Conservation (phyloP, 2,888 invertebrate genomes). For the Pollenia angustigena region DNA sequence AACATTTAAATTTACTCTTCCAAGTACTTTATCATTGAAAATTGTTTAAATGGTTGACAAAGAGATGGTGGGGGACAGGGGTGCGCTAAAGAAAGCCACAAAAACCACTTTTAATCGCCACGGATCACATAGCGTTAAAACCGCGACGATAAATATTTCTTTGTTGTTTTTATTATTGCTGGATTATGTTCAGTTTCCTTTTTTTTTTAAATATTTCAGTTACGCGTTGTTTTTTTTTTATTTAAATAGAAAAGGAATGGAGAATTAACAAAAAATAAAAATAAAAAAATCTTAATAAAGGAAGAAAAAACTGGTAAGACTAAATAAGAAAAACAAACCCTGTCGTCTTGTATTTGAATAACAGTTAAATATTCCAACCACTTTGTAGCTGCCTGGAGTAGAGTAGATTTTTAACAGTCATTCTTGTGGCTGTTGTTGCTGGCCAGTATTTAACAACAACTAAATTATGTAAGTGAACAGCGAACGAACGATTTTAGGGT, state of each 20-base stretch:
- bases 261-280: slow-evolving; percentile 18
- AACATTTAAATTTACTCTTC: slow-evolving; percentile 72
- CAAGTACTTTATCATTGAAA: slow-evolving; percentile 66
- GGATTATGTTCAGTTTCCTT: slow-evolving; percentile 34
- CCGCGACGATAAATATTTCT: slow-evolving; percentile 80
- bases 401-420: slow-evolving; percentile 56
- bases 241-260: slow-evolving; percentile 15
- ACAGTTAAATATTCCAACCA: slow-evolving; percentile 28
- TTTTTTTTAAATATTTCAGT: slow-evolving; percentile 33
- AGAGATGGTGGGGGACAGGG: slow-evolving; percentile 45
- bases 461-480: slow-evolving; percentile 48
- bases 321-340: slow-evolving; percentile 24
- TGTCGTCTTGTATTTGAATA: slow-evolving; percentile 42
- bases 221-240: slow-evolving; percentile 20
- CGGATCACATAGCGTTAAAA: slow-evolving; percentile 82
- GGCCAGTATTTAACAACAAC: slow-evolving; percentile 61
- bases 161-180: slow-evolving; percentile 11
- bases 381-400: slow-evolving; percentile 23
- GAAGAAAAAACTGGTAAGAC: slow-evolving; percentile 38
- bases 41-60: slow-evolving; percentile 39
- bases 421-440: slow-evolving; percentile 47
- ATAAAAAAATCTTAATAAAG: not conserved
- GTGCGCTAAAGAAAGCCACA: slow-evolving; percentile 75
- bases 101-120: slow-evolving; percentile 79
- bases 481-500: slow-evolving; percentile 68